Evolutionary conservation across 2,113 vertebrate genomes (phyloP).

Genomic region (Vulpes vulpes): DNA sequence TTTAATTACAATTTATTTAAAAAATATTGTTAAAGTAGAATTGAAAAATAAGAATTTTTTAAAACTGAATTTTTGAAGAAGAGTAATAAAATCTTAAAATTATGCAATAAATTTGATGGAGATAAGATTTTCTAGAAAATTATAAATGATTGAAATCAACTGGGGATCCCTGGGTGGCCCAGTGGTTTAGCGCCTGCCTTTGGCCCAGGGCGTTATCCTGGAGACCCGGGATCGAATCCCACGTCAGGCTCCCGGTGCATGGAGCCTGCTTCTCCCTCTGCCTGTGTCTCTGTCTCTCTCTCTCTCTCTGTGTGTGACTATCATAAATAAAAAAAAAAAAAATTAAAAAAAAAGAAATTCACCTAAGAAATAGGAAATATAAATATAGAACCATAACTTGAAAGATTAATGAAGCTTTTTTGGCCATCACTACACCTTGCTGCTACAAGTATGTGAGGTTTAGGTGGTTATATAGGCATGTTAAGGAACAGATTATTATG

Average conservation of each 20-base stretch:
- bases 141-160: neutral
- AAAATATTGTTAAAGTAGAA: conserved; percentile 24
- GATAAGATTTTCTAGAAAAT: neutral
- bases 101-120: neutral
- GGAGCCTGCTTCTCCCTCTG: no score
- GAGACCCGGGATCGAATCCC: no score
- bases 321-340: no score
- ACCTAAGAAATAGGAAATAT: neutral
- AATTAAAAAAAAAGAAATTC: neutral
- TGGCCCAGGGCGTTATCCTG: no score
- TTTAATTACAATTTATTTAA: neutral
- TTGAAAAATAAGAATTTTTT: neutral
- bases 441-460: neutral
- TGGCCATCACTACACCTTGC: neutral
- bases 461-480: neutral
- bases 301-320: no score
- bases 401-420: neutral
- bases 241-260: no score
- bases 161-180: no score
- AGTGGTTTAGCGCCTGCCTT: no score
- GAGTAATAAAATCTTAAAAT: neutral
- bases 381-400: neutral
- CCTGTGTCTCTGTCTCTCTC: no score
- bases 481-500: neutral
- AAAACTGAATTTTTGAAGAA: conserved; percentile 29